Base-by-base conservation (phyloP, 53 echinoderm and acorn worm species). In the Holothuria leucospilota region DNA sequence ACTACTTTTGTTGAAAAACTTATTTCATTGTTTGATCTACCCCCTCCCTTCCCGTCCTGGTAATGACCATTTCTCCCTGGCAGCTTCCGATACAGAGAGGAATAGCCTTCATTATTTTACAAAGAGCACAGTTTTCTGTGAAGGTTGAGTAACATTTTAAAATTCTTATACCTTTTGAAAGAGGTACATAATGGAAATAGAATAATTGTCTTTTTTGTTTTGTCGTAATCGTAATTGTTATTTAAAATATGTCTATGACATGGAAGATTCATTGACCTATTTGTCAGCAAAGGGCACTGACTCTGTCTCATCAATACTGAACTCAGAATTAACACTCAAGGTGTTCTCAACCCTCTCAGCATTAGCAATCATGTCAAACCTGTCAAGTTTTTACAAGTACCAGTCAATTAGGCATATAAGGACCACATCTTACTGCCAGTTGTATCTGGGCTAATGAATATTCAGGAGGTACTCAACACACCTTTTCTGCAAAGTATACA, bases 351-450 rank as follows among this genome's bases (percentile, higher is more conserved):
- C 71, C 70, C 72, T 59, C 71, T 85, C 58, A n/a, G 53, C 85
- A 51, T 58, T 29, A 39, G 38, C 59, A 59, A 51, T 53, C 56
- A 52, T 85, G 59, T 70, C 85, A 59, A 51, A 59, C 70, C 72
- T 60, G 28, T 71, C 69, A 59, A 52, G 59, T 68, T 66, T 78
- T 80, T 60, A 80, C 80, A 80, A 80, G 80, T 59, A 61, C 59
- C 80, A 80, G 59, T 80, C 80, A 80, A 59, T 80, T 80, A 80
- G 80, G 80, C 80, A 59, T 80, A 80, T 34, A 59, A 59, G 56
- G 80, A 30, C 28, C 60, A 60, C 61, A 61, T 60, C 80, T 80
- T 61, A 53, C 29, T 59, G 60, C 80, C 56, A 59, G 59, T 80
- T 80, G 34, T 38, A 20, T 61, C 39, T 38, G 14, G 39, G 34